Evolutionary conservation across 2,888 invertebrate genomes (phyloP).

Genomic region (Synanthedon formicaeformis): DNA sequence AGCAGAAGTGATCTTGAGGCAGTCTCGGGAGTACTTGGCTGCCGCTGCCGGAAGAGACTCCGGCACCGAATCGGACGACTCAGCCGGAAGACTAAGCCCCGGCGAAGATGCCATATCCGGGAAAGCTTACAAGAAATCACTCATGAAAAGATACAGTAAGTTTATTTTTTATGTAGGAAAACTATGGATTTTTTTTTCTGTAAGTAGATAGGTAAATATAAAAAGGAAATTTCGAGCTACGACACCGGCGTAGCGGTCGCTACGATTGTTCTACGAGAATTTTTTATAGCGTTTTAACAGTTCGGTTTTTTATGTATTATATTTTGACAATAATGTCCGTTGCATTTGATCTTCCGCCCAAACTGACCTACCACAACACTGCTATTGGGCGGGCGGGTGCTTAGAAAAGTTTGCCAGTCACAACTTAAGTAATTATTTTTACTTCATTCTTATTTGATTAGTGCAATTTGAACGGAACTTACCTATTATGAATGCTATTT

Average conservation of each 20-base stretch:
- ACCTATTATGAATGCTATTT: no score
- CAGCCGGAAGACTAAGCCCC: slow-evolving; percentile 76
- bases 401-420: not conserved
- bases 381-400: not conserved
- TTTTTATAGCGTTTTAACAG: not conserved
- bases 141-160: slow-evolving; percentile 96
- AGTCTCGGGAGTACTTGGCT: slow-evolving; percentile 60
- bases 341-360: not conserved
- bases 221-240: not conserved
- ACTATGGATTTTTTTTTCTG: no score
- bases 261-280: not conserved
- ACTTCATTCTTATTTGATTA: no score
- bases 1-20: slow-evolving; percentile 58
- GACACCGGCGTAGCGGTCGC: not conserved
- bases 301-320: no score
- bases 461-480: no score
- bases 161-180: slow-evolving; percentile 23
- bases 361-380: not conserved
- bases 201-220: no score
- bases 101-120: slow-evolving; percentile 64
- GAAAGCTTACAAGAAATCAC: slow-evolving; percentile 89
- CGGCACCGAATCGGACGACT: slow-evolving; percentile 85
- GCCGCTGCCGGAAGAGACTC: slow-evolving; percentile 73
- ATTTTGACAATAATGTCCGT: not conserved
- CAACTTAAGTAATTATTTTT: no score